A percentile compares a stretch with the other conserved stretches of the same genome.
Conservation (phyloP, 2,888 invertebrate species). For the Melieria crassipennis region DNA sequence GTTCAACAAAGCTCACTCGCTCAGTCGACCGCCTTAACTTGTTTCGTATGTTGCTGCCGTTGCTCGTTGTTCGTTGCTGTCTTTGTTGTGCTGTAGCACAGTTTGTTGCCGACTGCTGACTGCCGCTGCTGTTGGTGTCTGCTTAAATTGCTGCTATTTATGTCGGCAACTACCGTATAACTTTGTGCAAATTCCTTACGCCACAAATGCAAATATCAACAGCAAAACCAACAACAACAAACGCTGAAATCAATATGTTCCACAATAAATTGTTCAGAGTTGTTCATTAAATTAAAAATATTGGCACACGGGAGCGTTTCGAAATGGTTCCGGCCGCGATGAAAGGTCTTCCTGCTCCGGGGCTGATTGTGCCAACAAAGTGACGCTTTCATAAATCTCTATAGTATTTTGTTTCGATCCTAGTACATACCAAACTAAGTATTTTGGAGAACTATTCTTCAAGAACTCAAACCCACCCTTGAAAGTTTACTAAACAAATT, state of each 20-base stretch:
- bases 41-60: background rate
- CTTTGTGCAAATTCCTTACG: constrained; percentile 43
- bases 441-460: too few species aligned
- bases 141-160: constrained; percentile 65
- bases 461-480: too few species aligned
- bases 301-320: constrained; percentile 1
- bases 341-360: too few species aligned
- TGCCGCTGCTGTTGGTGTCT: constrained; percentile 45
- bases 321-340: background rate
- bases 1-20: constrained; percentile 33
- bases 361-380: too few species aligned
- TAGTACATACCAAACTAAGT: too few species aligned
- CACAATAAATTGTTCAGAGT: constrained; percentile 65
- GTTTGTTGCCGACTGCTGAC: constrained; percentile 14
- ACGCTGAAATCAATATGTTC: constrained; percentile 66
- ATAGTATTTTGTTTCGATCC: too few species aligned
- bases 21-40: constrained; percentile 27
- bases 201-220: constrained; percentile 39
- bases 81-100: constrained; percentile 25
- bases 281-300: constrained; percentile 57
- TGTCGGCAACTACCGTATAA: constrained; percentile 66
- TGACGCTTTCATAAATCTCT: too few species aligned
- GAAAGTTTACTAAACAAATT: too few species aligned
- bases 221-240: constrained; percentile 45
- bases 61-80: constrained; percentile 1